Conservation (phyloP, 2,888 invertebrate species). For the Diaphora mendica region DNA sequence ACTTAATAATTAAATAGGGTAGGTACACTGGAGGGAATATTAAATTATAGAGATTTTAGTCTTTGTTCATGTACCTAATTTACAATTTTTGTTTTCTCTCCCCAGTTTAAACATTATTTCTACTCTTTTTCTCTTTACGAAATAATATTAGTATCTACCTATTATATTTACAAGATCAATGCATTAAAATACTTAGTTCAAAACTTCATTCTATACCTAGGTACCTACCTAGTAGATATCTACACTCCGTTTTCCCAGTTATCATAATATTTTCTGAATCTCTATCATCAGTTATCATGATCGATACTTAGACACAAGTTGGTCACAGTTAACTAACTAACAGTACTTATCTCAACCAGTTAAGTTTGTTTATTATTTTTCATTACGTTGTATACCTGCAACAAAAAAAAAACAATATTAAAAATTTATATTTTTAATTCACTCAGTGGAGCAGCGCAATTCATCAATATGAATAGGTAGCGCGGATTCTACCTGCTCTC, state of each 20-base stretch:
- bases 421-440: constrained; percentile 33
- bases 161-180: no score
- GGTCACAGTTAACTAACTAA: neutral
- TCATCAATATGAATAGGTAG: constrained; percentile 78
- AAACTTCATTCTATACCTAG: no score
- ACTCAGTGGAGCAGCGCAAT: constrained; percentile 60
- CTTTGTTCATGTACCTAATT: no score
- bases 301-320: neutral
- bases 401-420: constrained; percentile 64
- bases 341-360: no score
- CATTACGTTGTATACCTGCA: constrained; percentile 68
- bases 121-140: no score
- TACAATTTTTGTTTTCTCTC: no score
- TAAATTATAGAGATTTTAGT: no score
- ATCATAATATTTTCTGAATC: neutral
- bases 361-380: constrained; percentile 7
- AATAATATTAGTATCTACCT: no score
- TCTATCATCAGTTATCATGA: neutral
- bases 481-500: constrained; percentile 75
- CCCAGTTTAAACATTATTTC: no score
- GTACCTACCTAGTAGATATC: no score
- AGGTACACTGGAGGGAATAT: neutral
- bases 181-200: no score
- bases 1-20: neutral
- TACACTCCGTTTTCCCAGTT: no score